A percentile compares a stretch with the other conserved stretches of the same genome.
These are phyloP conservation scores for Microplitis deprimator DNA, from an alignment of 2,888 invertebrate genomes.

Conservation along the genomic window DNA sequence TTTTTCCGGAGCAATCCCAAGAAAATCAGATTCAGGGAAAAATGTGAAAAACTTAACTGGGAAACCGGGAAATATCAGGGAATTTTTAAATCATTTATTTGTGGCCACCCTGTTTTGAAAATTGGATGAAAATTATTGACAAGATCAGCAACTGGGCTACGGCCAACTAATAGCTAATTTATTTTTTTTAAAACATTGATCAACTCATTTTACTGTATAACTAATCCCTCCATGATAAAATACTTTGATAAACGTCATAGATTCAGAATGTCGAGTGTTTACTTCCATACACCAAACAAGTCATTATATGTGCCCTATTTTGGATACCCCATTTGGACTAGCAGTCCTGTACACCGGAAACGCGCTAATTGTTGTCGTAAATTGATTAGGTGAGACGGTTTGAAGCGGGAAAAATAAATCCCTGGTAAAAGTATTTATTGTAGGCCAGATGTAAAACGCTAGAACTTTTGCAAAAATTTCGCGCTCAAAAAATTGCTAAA, in stretches of 20 bases:
- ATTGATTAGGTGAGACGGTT: slow-evolving; percentile 65
- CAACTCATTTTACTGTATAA: slow-evolving; percentile 61
- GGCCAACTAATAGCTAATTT: background rate
- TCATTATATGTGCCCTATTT: slow-evolving; percentile 65
- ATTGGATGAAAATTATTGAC: too few species aligned
- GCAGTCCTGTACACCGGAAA: slow-evolving; percentile 59
- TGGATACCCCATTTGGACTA: slow-evolving; percentile 59
- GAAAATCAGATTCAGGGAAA: too few species aligned
- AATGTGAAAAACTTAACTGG: too few species aligned
- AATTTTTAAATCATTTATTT: too few species aligned
- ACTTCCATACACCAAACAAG: slow-evolving; percentile 65
- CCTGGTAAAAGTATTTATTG: background rate
- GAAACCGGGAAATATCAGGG: too few species aligned
- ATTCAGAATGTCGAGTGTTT: slow-evolving; percentile 63
- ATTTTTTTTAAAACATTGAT: slow-evolving; percentile 20
- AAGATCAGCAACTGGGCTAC: too few species aligned
- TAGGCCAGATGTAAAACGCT: slow-evolving; percentile 24
- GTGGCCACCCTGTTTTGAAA: too few species aligned
- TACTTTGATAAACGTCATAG: slow-evolving; percentile 46
- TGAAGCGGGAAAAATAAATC: slow-evolving; percentile 25
- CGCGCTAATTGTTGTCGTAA: slow-evolving; percentile 58
- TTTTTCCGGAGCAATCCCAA: too few species aligned
- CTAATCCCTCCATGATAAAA: slow-evolving; percentile 42
- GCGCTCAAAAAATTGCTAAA: background rate
- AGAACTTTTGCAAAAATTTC: background rate